Percentiles rank a stretch among this genome's conserved stretches.
Conservation (phyloP, 2,113 vertebrate species). For the Menidia beryllina region DNA sequence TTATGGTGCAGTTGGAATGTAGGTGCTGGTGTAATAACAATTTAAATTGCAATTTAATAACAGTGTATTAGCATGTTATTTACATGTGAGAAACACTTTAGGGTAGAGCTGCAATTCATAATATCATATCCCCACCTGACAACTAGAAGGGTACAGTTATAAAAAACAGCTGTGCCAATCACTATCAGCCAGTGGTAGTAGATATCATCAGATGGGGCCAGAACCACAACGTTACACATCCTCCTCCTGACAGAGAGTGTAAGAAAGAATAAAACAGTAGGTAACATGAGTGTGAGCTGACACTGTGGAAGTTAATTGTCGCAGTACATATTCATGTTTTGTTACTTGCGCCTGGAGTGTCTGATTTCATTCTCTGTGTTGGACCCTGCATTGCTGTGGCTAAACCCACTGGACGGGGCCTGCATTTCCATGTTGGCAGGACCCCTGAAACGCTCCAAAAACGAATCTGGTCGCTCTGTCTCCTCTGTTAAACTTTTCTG, state of each 20-base stretch:
- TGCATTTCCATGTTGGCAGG: constrained; percentile 81
- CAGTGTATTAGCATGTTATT: too few relatives aligned
- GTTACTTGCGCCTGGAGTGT: constrained; percentile 66
- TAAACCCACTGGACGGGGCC: constrained; percentile 76
- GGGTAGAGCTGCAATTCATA: not conserved
- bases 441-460: constrained; percentile 91
- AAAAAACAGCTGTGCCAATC: constrained; percentile 89
- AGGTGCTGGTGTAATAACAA: too few relatives aligned
- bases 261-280: not conserved
- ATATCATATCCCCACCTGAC: constrained; percentile 84
- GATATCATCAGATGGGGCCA: constrained; percentile 88
- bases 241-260: constrained; percentile 61
- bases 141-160: constrained; percentile 92
- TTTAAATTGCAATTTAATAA: too few relatives aligned
- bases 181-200: constrained; percentile 93
- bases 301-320: not conserved
- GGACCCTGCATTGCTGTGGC: constrained; percentile 68
- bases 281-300: not conserved
- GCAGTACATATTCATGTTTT: not conserved
- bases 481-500: constrained; percentile 88
- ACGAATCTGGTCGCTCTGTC: constrained; percentile 88
- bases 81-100: too few relatives aligned
- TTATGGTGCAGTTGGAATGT: too few relatives aligned
- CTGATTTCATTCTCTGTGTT: constrained; percentile 57
- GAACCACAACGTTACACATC: constrained; percentile 83